Conservation (phyloP, 2,888 invertebrate genomes). For the Allacma fusca region DNA sequence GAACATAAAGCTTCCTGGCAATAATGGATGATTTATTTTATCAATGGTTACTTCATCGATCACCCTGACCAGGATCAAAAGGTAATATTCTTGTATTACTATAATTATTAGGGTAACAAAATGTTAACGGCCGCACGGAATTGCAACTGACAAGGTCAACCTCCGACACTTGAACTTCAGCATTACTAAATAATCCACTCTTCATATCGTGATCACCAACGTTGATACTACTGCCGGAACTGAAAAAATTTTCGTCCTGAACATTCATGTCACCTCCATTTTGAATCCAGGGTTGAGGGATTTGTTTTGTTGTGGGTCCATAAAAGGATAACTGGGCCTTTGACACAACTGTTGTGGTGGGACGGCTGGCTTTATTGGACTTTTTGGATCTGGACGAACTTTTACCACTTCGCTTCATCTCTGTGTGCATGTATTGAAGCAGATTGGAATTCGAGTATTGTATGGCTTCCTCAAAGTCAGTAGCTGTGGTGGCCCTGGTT, state of each 20-base stretch:
- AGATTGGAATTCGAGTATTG: constrained; percentile 33
- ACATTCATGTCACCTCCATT: neutral
- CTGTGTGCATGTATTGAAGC: constrained; percentile 16
- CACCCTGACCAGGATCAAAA: constrained; percentile 27
- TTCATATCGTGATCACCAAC: neutral
- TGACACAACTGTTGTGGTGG: constrained; percentile 23
- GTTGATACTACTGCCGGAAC: neutral
- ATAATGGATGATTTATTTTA: no score
- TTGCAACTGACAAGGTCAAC: neutral
- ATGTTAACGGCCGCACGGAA: constrained; percentile 29
- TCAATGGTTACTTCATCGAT: constrained; percentile 3
- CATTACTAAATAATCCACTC: constrained; percentile 20
- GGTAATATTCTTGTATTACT: constrained; percentile 25
- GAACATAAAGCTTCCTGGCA: no score
- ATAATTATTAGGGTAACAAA: constrained; percentile 36
- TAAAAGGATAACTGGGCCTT: neutral
- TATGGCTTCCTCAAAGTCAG: constrained; percentile 37
- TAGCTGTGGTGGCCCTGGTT: constrained; percentile 19
- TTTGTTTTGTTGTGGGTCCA: neutral
- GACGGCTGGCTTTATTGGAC: neutral
- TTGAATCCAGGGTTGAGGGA: constrained; percentile 19
- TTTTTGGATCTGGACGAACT: neutral
- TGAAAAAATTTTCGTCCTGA: neutral
- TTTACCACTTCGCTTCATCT: constrained; percentile 7
- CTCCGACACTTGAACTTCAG: constrained; percentile 35